Conservation (phyloP, 2,797 vertebrate species). For the Tokudaia tokunoshimensis region DNA sequence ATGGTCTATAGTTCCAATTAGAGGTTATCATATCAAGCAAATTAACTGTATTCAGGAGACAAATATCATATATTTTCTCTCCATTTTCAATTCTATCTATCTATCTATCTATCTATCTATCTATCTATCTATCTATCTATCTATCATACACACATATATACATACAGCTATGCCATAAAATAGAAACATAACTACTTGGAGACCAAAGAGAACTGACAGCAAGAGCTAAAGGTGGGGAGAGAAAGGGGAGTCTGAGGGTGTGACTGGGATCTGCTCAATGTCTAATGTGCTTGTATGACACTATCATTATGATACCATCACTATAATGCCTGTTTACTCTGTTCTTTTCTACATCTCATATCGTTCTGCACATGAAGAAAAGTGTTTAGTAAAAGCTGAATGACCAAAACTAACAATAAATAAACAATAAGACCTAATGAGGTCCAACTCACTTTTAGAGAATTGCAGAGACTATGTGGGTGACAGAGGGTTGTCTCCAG, state of each 20-base stretch:
- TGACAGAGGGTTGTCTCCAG: not conserved
- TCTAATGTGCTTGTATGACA: no score
- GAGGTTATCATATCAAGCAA: not conserved
- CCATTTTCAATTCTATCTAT: not conserved
- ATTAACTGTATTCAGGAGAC: not conserved
- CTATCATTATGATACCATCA: not conserved
- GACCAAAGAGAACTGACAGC: not conserved
- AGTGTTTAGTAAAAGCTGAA: not conserved
- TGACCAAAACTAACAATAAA: slow-evolving; percentile 1
- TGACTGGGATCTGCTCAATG: not conserved
- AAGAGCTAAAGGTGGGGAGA: not conserved
- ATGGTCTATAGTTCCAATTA: not conserved
- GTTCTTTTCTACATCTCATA: not conserved
- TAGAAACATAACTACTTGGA: not conserved
- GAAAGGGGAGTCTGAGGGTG: not conserved
- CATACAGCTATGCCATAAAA: not conserved
- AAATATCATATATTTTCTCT: not conserved
- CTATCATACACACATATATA: not conserved
- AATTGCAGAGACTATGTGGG: not conserved
- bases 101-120: not conserved
- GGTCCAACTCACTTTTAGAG: not conserved
- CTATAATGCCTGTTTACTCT: not conserved
- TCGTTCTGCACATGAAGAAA: not conserved
- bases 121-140: not conserved
- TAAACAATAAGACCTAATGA: not conserved